phyloP scores from a whole-genome alignment of 64 coral and sea anemone genomes.

The Exaiptasia diaphana region DNA sequence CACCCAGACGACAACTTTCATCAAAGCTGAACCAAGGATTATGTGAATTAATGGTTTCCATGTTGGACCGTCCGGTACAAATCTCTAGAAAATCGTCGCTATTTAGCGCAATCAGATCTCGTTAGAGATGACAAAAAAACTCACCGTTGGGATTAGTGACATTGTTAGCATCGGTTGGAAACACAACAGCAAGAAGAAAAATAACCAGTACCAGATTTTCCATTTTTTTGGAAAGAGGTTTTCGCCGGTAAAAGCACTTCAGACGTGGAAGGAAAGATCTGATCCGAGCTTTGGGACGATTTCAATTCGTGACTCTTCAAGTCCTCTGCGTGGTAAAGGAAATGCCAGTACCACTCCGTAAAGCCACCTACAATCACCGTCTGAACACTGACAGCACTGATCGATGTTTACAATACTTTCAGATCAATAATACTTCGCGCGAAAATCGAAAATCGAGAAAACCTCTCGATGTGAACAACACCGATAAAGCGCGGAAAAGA shows the following conservation, averaged over 20 bases:
- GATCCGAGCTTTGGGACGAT: not conserved
- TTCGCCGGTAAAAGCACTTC: conserved; percentile 5
- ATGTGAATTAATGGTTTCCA: too few species aligned
- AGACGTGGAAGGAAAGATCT: conserved; percentile 29
- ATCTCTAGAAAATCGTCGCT: too few species aligned
- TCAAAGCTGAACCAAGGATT: too few species aligned
- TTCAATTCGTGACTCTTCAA: not conserved
- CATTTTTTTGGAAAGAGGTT: conserved; percentile 8
- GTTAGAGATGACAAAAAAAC: not conserved
- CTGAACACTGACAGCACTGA: not conserved
- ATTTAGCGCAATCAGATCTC: too few species aligned
- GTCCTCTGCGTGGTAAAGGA: not conserved
- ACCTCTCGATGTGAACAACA: not conserved
- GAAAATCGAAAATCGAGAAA: not conserved
- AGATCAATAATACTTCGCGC: not conserved
- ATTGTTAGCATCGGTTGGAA: not conserved
- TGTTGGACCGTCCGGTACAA: too few species aligned
- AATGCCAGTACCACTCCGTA: conserved; percentile 2
- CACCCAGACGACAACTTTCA: too few species aligned
- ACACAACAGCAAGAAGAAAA: not conserved
- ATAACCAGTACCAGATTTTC: not conserved
- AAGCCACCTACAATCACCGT: not conserved
- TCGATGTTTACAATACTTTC: not conserved
- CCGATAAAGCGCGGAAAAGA: not conserved
- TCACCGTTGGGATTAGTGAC: not conserved